Evolutionary conservation across 2,113 vertebrate genomes (phyloP).

Genomic region (Psittacula cyanocephala): DNA sequence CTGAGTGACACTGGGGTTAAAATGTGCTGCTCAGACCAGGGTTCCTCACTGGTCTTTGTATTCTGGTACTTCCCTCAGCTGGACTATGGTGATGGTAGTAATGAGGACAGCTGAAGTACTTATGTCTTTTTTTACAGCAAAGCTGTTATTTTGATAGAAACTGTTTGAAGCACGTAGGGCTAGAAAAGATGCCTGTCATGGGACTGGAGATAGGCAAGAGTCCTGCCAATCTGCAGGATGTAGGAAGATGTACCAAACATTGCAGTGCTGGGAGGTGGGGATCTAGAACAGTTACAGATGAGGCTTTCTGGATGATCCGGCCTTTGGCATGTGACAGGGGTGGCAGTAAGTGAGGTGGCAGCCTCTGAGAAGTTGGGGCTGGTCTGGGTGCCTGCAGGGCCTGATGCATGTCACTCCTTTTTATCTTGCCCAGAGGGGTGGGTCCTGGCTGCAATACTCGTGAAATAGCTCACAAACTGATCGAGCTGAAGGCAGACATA

Average conservation of each 20-base stretch:
- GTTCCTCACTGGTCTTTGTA: neutral
- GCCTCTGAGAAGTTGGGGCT: neutral
- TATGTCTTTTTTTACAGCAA: neutral
- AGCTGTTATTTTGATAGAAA: neutral
- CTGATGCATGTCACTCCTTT: neutral
- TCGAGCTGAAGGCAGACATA: conserved; percentile 95
- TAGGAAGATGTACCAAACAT: neutral
- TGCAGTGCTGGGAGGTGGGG: neutral
- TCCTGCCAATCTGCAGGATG: neutral
- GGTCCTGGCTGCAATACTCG: conserved; percentile 97
- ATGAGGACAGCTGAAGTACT: neutral
- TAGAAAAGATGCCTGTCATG: neutral
- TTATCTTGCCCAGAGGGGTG: conserved; percentile 81
- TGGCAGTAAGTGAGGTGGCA: neutral
- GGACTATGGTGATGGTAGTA: neutral
- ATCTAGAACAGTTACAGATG: neutral
- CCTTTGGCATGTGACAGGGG: neutral
- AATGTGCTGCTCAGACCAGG: neutral
- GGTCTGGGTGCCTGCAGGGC: neutral
- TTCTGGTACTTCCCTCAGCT: neutral
- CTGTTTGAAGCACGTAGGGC: neutral
- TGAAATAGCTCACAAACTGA: conserved; percentile 96
- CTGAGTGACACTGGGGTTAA: neutral
- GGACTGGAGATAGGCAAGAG: neutral
- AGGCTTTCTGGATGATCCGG: neutral